A percentile compares a stretch with the other conserved stretches of the same genome.
These are phyloP conservation scores for Fregetta grallaria DNA, from an alignment of 2,113 vertebrate genomes.

Conservation along the genomic window DNA sequence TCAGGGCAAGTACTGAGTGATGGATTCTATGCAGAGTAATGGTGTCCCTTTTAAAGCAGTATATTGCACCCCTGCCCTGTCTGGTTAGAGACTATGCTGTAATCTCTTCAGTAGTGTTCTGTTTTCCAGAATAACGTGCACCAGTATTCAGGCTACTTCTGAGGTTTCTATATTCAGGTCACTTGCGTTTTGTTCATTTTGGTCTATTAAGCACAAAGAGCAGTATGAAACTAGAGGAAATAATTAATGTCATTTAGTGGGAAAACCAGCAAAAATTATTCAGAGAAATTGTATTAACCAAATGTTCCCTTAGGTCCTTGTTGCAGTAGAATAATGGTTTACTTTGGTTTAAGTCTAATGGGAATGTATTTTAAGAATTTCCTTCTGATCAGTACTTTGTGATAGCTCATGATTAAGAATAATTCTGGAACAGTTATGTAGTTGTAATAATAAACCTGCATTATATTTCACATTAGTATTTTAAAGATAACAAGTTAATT, in stretches of 20 bases:
- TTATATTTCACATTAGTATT: neutral
- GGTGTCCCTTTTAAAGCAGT: neutral
- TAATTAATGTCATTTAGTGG: neutral
- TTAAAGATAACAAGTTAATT: neutral
- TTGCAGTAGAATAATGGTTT: neutral
- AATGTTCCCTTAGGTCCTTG: neutral
- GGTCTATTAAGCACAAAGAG: neutral
- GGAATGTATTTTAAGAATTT: neutral
- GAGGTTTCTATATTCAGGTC: neutral
- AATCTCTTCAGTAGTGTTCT: neutral
- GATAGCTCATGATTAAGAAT: neutral
- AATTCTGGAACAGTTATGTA: neutral
- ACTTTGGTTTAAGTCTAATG: neutral
- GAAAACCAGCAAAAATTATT: neutral
- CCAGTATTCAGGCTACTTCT: neutral
- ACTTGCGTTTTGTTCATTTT: neutral
- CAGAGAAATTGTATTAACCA: neutral
- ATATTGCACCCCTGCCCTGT: neutral
- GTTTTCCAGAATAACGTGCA: neutral
- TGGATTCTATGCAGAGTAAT: neutral
- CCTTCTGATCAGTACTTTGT: neutral
- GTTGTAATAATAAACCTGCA: neutral
- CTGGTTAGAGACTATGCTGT: neutral
- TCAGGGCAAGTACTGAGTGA: neutral
- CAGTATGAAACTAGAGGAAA: neutral